These are phyloP conservation scores for Bovichtus diacanthus DNA, from an alignment of 2,797 vertebrate genomes.

Conservation along the genomic window DNA sequence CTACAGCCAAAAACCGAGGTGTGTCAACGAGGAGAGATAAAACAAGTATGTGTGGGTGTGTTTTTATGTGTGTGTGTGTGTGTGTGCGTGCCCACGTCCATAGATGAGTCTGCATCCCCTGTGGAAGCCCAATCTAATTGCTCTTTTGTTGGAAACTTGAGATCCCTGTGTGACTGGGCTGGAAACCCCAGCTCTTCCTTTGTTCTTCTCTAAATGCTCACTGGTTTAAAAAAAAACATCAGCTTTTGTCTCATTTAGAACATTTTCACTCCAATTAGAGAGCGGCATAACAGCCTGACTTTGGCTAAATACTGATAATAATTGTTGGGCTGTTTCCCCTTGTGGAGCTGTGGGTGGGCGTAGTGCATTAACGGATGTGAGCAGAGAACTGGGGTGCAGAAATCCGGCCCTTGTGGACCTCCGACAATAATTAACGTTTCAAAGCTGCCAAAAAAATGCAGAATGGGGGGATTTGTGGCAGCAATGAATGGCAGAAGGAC, in stretches of 20 bases:
- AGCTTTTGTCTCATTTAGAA: slow-evolving; percentile 64
- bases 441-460: slow-evolving; percentile 67
- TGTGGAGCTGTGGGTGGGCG: slow-evolving; percentile 65
- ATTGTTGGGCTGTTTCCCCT: slow-evolving; percentile 51
- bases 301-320: slow-evolving; percentile 67
- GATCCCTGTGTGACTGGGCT: slow-evolving; percentile 60
- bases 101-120: slow-evolving; percentile 36
- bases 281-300: slow-evolving; percentile 53
- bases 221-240: slow-evolving; percentile 44
- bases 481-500: slow-evolving; percentile 51
- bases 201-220: slow-evolving; percentile 65
- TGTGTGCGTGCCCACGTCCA: background rate
- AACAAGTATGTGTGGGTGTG: slow-evolving; percentile 20
- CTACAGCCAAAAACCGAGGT: slow-evolving; percentile 20
- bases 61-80: background rate
- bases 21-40: slow-evolving; percentile 31
- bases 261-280: slow-evolving; percentile 65
- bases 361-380: slow-evolving; percentile 46
- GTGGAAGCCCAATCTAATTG: slow-evolving; percentile 71
- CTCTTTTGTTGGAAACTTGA: slow-evolving; percentile 68
- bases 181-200: slow-evolving; percentile 63
- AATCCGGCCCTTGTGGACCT: slow-evolving; percentile 71
- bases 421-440: slow-evolving; percentile 69
- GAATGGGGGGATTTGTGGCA: slow-evolving; percentile 56
- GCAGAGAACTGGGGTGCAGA: slow-evolving; percentile 46